Evolutionary conservation across 2,888 invertebrate species (phyloP).

Genomic region (Hirtodrosophila cameraria): DNA sequence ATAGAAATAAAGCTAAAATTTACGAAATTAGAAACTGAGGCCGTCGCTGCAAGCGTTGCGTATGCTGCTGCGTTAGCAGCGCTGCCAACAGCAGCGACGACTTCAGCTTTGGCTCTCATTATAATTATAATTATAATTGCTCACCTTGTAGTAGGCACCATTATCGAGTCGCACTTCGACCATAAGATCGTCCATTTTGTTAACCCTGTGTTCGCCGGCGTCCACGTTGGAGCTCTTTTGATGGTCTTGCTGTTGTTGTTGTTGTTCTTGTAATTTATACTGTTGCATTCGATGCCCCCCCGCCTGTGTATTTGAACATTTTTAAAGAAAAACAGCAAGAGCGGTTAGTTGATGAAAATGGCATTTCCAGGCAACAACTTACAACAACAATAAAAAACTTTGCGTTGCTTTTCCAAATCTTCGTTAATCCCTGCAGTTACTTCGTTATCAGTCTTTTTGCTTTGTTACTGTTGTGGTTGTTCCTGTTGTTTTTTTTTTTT

Average conservation of each 20-base stretch:
- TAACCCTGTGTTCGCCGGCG: conserved; percentile 64
- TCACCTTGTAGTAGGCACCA: conserved; percentile 99
- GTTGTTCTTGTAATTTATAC: conserved; percentile 30
- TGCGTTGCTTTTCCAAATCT: conserved; percentile 31
- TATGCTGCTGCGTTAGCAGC: conserved; percentile 8
- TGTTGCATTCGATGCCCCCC: conserved; percentile 18
- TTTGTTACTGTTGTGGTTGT: conserved; percentile 37
- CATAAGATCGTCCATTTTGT: conserved; percentile 98
- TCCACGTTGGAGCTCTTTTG: conserved; percentile 26
- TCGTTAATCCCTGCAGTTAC: conserved; percentile 53
- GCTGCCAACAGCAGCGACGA: background rate
- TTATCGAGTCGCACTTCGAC: conserved; percentile 99
- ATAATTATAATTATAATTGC: too few species aligned
- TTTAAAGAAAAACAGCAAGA: background rate
- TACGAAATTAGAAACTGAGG: conserved; percentile 74
- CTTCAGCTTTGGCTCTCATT: conserved; percentile 8
- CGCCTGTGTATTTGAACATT: conserved; percentile 13
- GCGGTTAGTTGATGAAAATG: background rate
- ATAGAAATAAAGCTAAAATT: conserved; percentile 77
- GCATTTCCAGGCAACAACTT: conserved; percentile 21
- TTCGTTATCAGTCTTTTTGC: conserved; percentile 70
- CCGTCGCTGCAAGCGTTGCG: conserved; percentile 10
- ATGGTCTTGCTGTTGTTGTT: conserved; percentile 27
- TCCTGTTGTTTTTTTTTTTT: too few species aligned
- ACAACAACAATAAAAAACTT: conserved; percentile 34